Evolutionary conservation across 2,888 invertebrate species (phyloP).

Genomic region (Apomyelois bistriatella): DNA sequence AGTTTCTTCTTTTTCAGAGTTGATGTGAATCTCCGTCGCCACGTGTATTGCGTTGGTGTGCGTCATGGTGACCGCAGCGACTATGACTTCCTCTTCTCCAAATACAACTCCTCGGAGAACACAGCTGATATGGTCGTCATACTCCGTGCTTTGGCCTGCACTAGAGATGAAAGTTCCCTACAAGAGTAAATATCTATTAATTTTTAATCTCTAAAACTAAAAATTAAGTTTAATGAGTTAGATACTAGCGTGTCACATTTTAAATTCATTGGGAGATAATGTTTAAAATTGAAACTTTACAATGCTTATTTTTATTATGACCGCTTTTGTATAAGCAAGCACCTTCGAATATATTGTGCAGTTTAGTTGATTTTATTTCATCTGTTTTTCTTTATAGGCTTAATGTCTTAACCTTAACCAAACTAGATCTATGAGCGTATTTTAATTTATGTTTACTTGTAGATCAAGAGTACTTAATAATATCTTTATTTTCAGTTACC

Average conservation of each 20-base stretch:
- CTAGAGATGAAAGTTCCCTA: constrained; percentile 41
- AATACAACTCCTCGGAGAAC: constrained; percentile 80
- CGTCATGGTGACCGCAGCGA: constrained; percentile 78
- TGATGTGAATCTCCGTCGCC: constrained; percentile 79
- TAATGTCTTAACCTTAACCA: not conserved
- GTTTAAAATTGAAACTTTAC: too few species aligned
- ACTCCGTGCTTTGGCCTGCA: constrained; percentile 72
- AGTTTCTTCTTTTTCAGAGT: constrained; percentile 58
- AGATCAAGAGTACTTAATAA: not conserved
- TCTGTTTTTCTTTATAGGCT: too few species aligned
- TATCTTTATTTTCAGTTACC: constrained; percentile 56
- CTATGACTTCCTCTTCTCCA: constrained; percentile 81
- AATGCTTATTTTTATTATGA: too few species aligned
- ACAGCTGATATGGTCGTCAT: constrained; percentile 80
- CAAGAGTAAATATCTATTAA: constrained; percentile 41
- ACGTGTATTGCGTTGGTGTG: constrained; percentile 83
- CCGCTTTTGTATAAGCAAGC: too few species aligned
- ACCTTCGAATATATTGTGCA: too few species aligned
- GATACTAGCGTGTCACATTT: too few species aligned
- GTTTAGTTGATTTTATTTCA: too few species aligned
- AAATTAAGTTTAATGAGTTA: too few species aligned
- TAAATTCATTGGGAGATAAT: too few species aligned
- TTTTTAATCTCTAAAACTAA: too few species aligned
- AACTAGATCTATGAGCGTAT: too few species aligned
- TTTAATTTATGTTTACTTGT: too few species aligned